These are phyloP conservation scores for Epizoanthus scotinus DNA, from an alignment of 92 coral and sea anemone genomes.

Conservation along the genomic window DNA sequence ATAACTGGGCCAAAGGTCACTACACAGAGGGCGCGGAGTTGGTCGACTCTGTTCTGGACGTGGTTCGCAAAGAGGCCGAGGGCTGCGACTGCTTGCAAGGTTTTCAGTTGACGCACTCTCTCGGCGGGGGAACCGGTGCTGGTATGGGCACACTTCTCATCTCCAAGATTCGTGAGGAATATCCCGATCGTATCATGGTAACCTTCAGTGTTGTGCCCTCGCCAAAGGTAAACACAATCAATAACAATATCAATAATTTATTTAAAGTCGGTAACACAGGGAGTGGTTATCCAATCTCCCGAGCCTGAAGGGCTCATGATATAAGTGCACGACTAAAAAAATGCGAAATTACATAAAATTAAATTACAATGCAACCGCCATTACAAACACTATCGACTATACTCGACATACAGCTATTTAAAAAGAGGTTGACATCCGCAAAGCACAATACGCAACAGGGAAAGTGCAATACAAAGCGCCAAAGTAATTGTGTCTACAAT, in stretches of 20 bases:
- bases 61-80: constrained; percentile 83
- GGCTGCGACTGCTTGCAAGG: constrained; percentile 96
- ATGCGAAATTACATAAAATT: too few relatives aligned
- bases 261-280: too few relatives aligned
- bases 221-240: constrained; percentile 65
- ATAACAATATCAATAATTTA: too few relatives aligned
- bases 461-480: too few relatives aligned
- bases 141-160: constrained; percentile 92
- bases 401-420: too few relatives aligned
- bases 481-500: too few relatives aligned
- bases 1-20: constrained; percentile 90
- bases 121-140: constrained; percentile 97
- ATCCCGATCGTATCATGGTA: constrained; percentile 86
- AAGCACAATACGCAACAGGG: too few relatives aligned
- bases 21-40: constrained; percentile 95
- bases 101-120: constrained; percentile 91
- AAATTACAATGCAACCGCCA: not conserved
- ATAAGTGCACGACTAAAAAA: too few relatives aligned
- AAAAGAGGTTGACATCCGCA: too few relatives aligned
- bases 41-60: constrained; percentile 88
- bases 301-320: too few relatives aligned
- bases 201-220: constrained; percentile 94
- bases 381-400: not conserved
- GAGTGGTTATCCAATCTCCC: too few relatives aligned
- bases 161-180: constrained; percentile 92